Evolutionary conservation across 2,888 invertebrate genomes (phyloP).

Genomic region (Hesperia comma): DNA sequence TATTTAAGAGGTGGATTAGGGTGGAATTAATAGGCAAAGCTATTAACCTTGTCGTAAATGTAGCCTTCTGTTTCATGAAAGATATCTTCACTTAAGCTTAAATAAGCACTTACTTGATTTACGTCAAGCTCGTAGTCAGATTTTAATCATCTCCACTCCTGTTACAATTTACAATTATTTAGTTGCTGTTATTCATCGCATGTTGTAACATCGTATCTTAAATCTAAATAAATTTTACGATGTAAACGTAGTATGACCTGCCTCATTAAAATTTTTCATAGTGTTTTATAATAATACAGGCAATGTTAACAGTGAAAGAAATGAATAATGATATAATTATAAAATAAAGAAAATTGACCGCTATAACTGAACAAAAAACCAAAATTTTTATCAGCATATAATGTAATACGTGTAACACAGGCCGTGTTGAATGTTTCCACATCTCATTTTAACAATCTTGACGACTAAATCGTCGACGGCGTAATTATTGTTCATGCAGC

Average conservation of each 20-base stretch:
- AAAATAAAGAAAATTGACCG: slow-evolving; percentile 27
- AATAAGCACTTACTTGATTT: slow-evolving; percentile 32
- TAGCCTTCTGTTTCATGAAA: slow-evolving; percentile 29
- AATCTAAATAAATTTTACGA: slow-evolving; percentile 14
- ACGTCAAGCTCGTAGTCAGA: slow-evolving; percentile 18
- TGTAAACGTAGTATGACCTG: neutral
- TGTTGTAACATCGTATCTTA: slow-evolving; percentile 1
- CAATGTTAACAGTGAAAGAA: slow-evolving; percentile 26
- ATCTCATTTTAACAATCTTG: slow-evolving; percentile 60
- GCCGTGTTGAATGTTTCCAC: slow-evolving; percentile 54
- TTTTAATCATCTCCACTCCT: slow-evolving; percentile 10
- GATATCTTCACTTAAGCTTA: slow-evolving; percentile 35
- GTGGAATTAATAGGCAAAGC: slow-evolving; percentile 34
- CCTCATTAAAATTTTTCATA: slow-evolving; percentile 20
- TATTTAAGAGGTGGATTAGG: slow-evolving; percentile 37
- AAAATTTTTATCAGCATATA: slow-evolving; percentile 27
- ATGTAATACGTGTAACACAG: slow-evolving; percentile 44
- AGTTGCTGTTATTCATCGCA: neutral
- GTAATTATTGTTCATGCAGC: slow-evolving; percentile 65
- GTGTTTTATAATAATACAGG: slow-evolving; percentile 13
- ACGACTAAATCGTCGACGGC: slow-evolving; percentile 69
- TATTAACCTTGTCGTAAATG: slow-evolving; percentile 36
- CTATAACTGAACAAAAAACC: slow-evolving; percentile 23
- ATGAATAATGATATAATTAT: slow-evolving; percentile 34
- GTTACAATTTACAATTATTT: slow-evolving; percentile 1